These are phyloP conservation scores for Chelonoidis abingdonii DNA, from an alignment of 2,113 vertebrate species.

Conservation along the genomic window DNA sequence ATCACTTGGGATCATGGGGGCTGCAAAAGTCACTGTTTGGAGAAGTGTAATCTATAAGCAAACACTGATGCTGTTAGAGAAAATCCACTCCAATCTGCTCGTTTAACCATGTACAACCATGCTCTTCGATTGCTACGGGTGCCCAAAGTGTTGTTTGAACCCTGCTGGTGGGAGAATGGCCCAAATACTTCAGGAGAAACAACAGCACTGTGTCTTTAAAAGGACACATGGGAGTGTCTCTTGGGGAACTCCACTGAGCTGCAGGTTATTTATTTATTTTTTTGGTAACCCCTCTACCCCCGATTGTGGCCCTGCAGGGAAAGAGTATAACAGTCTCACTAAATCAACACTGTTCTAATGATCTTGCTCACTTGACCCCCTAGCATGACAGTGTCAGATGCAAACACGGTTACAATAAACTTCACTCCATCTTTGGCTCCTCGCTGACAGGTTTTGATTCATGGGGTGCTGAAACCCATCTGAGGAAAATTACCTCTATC, in stretches of 20 bases:
- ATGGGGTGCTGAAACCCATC: constrained; percentile 88
- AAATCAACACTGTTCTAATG: constrained; percentile 93
- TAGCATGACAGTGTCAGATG: constrained; percentile 82
- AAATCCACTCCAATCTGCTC: neutral
- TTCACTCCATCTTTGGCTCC: constrained; percentile 86
- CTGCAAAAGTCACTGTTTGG: neutral
- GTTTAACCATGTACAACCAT: fast-evolving
- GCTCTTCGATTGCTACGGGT: neutral
- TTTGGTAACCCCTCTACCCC: neutral
- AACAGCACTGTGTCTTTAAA: neutral
- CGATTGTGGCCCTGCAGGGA: constrained; percentile 58
- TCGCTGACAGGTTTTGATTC: constrained; percentile 93
- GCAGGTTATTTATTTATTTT: constrained; percentile 33
- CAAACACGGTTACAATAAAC: constrained; percentile 89
- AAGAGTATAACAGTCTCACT: constrained; percentile 80
- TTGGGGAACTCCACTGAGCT: neutral
- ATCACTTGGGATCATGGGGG: neutral
- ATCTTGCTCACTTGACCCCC: constrained; percentile 93
- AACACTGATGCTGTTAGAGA: fast-evolving
- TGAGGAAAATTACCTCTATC: constrained; percentile 89
- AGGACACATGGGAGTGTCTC: neutral
- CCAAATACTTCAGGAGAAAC: neutral
- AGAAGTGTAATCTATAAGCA: fast-evolving
- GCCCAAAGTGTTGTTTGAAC: fast-evolving
- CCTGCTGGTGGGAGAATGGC: neutral